phyloP scores from a whole-genome alignment of 2,113 vertebrate genomes.

The Dipodomys ordii region DNA sequence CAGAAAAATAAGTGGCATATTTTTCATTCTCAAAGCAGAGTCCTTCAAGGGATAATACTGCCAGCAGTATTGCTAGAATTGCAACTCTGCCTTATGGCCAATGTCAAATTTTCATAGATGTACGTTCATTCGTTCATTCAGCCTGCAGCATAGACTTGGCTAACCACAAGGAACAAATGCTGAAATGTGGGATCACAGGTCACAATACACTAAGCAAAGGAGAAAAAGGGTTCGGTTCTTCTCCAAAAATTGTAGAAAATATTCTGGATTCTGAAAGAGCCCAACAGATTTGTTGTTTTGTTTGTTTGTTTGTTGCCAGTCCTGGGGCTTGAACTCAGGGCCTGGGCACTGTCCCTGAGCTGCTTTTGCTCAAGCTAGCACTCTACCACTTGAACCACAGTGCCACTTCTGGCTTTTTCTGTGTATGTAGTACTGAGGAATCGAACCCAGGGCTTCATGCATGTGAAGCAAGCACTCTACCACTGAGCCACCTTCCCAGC shows the following conservation, averaged over 20 bases:
- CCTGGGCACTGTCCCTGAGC: too few species aligned
- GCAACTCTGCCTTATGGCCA: too few species aligned
- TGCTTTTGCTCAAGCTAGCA: too few species aligned
- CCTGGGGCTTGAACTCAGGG: too few species aligned
- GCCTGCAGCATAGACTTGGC: rapidly evolving
- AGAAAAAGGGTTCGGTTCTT: neutral
- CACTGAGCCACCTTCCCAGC: too few species aligned
- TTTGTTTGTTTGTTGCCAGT: too few species aligned
- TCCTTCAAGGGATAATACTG: neutral
- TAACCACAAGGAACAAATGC: rapidly evolving
- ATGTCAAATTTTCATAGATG: neutral
- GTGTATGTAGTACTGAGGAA: too few species aligned
- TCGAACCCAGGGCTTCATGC: too few species aligned
- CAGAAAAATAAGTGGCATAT: neutral
- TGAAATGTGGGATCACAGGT: rapidly evolving
- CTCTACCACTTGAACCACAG: too few species aligned
- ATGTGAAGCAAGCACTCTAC: too few species aligned
- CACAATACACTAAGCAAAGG: rapidly evolving
- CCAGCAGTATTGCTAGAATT: neutral
- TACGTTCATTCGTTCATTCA: neutral
- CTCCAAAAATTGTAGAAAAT: neutral
- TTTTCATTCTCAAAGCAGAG: neutral
- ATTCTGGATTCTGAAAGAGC: neutral
- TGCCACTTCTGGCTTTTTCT: too few species aligned
- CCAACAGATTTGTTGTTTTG: neutral